Evolutionary conservation across 2,113 vertebrate species (phyloP), one percentile per base, ranked within the genome.

Genomic region (Zosterops hypoxanthus): DNA sequence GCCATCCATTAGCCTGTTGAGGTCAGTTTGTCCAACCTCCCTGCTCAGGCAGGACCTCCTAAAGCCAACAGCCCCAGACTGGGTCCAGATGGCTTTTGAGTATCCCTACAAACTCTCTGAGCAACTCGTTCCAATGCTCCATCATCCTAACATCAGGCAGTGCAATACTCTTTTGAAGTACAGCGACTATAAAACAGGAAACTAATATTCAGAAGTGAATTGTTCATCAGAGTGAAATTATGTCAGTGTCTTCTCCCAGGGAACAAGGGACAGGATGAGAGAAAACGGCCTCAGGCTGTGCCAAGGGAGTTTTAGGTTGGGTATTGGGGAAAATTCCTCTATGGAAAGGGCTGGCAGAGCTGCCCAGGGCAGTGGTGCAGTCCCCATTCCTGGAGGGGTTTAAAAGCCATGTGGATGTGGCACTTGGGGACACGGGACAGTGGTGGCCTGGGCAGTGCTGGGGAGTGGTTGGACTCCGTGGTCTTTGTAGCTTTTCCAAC

Each of bases 361-460:
- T 41, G 23, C 25, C 14, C 55, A 34, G 11, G 47, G 9, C 46
- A 55, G 29, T 10, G 53, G 2, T 47, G 25, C 16, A 4, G 0
- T n/a, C 17, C 5, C 21, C 18, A 19, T 3, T 3, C 19, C 71
- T 17, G 31, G 6, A 34, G 2, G 14, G 25, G 3, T 49, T 68
- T 61, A 7, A 33, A 49, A 49, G 25, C 22, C 0, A 0, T 34
- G 25, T 14, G n/a, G 29, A 1, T 47, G 47, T 34, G 29, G 41
- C 34, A 69, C 34, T 0, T 36, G 75, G 47, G 39, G 4, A 55
- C 22, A 61, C 0, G 7, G 39, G n/a, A 5, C 8, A 66, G n/a
- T 17, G 29, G 33, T 53, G 46, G 21, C 11, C 44, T 46, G 5
- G 25, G 21, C 22, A 34, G 22, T 12, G 53, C 41, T 60, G 55